Base-by-base conservation (phyloP, 2,113 vertebrate genomes). In the Myiagra hebetior region DNA sequence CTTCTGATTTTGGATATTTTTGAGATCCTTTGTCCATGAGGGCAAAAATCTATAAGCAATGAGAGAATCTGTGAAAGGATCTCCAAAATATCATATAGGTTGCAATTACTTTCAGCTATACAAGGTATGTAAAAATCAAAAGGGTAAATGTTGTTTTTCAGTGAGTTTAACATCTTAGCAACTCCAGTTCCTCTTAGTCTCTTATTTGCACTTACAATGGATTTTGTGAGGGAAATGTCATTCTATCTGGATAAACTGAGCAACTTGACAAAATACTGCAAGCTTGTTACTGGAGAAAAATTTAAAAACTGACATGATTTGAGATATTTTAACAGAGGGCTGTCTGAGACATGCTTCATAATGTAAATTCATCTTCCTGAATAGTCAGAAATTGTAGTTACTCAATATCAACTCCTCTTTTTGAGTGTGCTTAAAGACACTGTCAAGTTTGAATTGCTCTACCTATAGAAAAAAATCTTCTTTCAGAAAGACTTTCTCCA, bases 361-460 rank as follows among this genome's bases (percentile, higher is more conserved):
- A 95, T 74, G 94, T 57, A 94, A 96, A 94, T 94, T 97, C 63
- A 87, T 91, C 85, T 87, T 97, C 44, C 15, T 50, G 15, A 90
- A 95, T 82, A 96, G 72, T 91, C 62, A 96, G 76, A 97, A 97
- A 96, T 89, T 90, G 33, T 65, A 92, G 95, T 93, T 96, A 93
- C 95, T 97, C 50, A 30, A 49, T 96, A 97, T 65, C 42, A 75
- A 50, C 69, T 94, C 35, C 87, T 93, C 19, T 79, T 96, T 97
- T 90, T 59, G 33, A 89, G 28, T 52, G 23, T 91, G n/a, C 47
- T 92, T 96, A 97, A 96, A 94, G 53, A 90, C 77, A 94, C 31
- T 89, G 44, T 65, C 56, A 93, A 90, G 84, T 88, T 76, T 94
- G 9, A 87, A 70, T 70, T 56, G 24, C 68, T 92, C 44, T 75